Evolutionary conservation across 1,140 invertebrate species (phyloP), one percentile per base, ranked within the genome.

Genomic region (Meloidogyne exigua): DNA sequence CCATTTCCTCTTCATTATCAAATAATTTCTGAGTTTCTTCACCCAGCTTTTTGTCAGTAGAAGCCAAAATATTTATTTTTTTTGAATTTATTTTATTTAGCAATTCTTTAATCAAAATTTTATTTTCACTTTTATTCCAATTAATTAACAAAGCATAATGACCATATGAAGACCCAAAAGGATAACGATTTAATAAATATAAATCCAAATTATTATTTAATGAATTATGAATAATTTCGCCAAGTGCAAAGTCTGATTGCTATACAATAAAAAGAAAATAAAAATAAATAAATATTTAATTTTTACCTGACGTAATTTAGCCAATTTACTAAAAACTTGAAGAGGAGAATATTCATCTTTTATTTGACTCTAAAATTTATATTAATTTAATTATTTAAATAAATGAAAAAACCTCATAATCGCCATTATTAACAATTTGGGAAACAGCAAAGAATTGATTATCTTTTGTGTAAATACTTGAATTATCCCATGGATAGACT

Each of bases 381-480:
- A 69, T 3, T 5, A 15, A 26, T 32, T 2, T 39, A 3, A 5
- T 70, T 2, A n/a, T 26, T 11, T 49, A 44, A 44, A 71, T 21
- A 49, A 42, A 9, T 9, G 5, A 28, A 21, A 71, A 44, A 26
- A 71, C 69, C 39, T 42, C 69, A 28, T 57, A 71, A 62, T 71
- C 36, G 0, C 69, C 69, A 44, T 71, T 49, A 49, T 71, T 71
- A 11, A 62, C 62, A 28, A 44, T 44, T n/a, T 71, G 23, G 25
- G 69, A n/a, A 15, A 71, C 44, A 71, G 62, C 69, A 44, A 71
- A 71, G 13, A 71, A 71, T 32, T 71, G 69, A 44, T 71, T 71
- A 15, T 49, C 68, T 23, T 39, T 39, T 32, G 39, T 18, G 18
- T 62, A 44, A 32, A 21, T 57, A 57, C 44, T 71, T 13, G 25